phyloP scores from a whole-genome alignment of 2,888 invertebrate species.

The Drosophila neoperkinsi region DNA sequence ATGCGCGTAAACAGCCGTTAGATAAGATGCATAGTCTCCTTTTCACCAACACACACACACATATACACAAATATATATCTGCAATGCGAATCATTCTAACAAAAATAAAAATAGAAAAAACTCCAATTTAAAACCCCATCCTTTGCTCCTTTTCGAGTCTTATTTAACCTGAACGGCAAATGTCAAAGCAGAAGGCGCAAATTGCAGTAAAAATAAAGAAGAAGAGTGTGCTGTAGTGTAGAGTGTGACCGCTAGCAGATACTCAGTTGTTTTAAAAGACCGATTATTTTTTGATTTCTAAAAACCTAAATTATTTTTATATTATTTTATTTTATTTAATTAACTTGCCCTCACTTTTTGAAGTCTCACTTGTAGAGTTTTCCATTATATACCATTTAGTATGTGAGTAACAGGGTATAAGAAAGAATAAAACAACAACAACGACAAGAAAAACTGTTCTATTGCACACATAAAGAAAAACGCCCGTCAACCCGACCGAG shows the following conservation, averaged over 20 bases:
- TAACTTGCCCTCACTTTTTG: not conserved
- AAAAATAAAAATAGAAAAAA: not conserved
- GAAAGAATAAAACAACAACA: not conserved
- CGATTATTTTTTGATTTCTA: not conserved
- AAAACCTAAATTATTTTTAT: not conserved
- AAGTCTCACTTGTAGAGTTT: not conserved
- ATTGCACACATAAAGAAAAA: constrained; percentile 10
- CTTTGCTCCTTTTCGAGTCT: not conserved
- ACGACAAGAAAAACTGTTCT: constrained; percentile 20
- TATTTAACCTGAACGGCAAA: constrained; percentile 37
- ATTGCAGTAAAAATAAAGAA: constrained; percentile 23
- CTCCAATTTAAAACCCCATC: not conserved
- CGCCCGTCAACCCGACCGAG: constrained; percentile 12
- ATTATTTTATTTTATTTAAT: not conserved
- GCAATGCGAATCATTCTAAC: constrained; percentile 21
- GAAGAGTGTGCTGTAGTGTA: not conserved
- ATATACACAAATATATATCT: constrained; percentile 46
- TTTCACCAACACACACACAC: not conserved
- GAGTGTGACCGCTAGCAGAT: not conserved
- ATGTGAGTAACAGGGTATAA: not conserved
- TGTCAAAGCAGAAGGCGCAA: constrained; percentile 45
- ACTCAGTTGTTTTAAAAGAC: not conserved
- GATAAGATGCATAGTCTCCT: constrained; percentile 35
- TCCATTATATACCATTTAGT: not conserved
- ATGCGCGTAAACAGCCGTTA: constrained; percentile 44